phyloP scores from a whole-genome alignment of 2,888 invertebrate genomes.

The Schrankia costaestrigalis region DNA sequence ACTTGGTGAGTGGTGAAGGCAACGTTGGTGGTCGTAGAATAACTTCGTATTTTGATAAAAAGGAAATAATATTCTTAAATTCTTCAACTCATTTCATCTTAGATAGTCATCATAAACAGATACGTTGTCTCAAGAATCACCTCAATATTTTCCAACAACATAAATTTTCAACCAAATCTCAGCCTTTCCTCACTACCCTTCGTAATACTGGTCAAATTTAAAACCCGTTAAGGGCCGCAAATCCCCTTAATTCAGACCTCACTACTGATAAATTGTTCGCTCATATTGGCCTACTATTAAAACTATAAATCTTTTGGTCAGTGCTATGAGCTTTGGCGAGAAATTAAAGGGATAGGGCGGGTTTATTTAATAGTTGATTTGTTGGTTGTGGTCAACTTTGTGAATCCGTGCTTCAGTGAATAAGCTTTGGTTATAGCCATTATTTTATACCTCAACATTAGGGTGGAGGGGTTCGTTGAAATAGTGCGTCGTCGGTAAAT shows the following conservation, averaged over 20 bases:
- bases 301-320: constrained; percentile 64
- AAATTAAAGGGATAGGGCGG: constrained; percentile 44
- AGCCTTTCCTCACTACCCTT: background rate
- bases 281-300: constrained; percentile 66
- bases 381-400: constrained; percentile 21
- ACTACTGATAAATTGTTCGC: constrained; percentile 55
- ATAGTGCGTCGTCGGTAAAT: background rate
- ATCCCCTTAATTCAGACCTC: constrained; percentile 60
- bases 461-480: background rate
- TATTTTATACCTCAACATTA: constrained; percentile 2
- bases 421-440: constrained; percentile 4
- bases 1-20: too few species aligned
- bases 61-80: too few species aligned
- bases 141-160: constrained; percentile 1
- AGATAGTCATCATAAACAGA: too few species aligned
- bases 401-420: constrained; percentile 12
- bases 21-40: too few species aligned
- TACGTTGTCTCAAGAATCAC: background rate
- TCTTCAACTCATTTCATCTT: too few species aligned
- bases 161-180: constrained; percentile 8
- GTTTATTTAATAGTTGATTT: constrained; percentile 31
- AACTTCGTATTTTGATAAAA: too few species aligned
- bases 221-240: constrained; percentile 44
- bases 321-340: constrained; percentile 34
- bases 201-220: constrained; percentile 37